These are phyloP conservation scores for Elmis aenea DNA, from an alignment of 2,888 invertebrate species.

Conservation along the genomic window DNA sequence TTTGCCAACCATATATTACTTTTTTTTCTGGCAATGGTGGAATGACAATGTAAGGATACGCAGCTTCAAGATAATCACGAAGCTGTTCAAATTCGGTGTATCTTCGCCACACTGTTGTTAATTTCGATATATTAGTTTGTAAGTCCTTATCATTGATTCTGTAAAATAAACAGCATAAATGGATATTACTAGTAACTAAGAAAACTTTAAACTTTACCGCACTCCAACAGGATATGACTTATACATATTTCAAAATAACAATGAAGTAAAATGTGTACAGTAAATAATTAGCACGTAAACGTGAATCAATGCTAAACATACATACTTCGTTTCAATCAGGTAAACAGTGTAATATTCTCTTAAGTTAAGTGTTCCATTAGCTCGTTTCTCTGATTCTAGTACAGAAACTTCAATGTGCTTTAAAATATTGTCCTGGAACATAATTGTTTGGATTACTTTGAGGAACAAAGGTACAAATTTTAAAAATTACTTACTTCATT, in stretches of 20 bases:
- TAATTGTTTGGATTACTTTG: too few species aligned
- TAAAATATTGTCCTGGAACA: constrained; percentile 59
- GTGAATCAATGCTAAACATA: constrained; percentile 19
- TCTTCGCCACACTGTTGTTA: constrained; percentile 69
- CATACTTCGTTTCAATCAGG: constrained; percentile 73
- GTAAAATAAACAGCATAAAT: constrained; percentile 16
- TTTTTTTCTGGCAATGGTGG: constrained; percentile 80
- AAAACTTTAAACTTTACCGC: constrained; percentile 1
- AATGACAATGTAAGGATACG: constrained; percentile 74
- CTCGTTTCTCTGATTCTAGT: constrained; percentile 71
- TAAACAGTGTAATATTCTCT: constrained; percentile 75
- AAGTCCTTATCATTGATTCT: constrained; percentile 61
- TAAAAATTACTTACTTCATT: too few species aligned
- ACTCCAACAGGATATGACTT: constrained; percentile 3
- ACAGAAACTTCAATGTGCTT: constrained; percentile 71
- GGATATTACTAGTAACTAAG: constrained; percentile 8
- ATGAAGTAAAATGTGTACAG: too few species aligned
- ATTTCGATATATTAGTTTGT: constrained; percentile 55
- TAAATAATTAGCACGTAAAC: constrained; percentile 3
- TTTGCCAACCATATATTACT: constrained; percentile 72
- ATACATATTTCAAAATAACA: constrained; percentile 8
- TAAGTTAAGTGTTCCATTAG: constrained; percentile 68
- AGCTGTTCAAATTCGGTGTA: constrained; percentile 83
- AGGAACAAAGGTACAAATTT: too few species aligned
- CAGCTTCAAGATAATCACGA: constrained; percentile 68